phyloP scores from a whole-genome alignment of 2,888 invertebrate species.

The Idaea aversata region DNA sequence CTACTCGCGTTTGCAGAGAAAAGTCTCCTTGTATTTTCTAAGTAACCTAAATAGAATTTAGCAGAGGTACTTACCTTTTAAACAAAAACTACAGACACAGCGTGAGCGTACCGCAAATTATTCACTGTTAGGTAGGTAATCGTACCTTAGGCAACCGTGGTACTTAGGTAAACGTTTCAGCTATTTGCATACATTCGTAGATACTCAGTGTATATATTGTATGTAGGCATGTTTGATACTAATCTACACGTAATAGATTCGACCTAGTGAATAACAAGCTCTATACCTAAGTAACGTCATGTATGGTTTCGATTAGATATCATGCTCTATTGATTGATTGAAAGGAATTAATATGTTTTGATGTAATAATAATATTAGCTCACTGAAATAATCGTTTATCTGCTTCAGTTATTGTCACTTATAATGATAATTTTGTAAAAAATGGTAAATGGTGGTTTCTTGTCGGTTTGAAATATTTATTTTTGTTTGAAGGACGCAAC shows the following conservation, averaged over 20 bases:
- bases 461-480: neutral
- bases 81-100: neutral
- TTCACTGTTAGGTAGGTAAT: constrained; percentile 2
- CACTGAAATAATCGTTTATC: no score
- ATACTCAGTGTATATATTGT: constrained; percentile 16
- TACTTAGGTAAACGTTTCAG: constrained; percentile 29
- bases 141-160: constrained; percentile 21
- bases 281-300: neutral
- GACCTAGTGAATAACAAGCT: constrained; percentile 15
- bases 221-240: constrained; percentile 6
- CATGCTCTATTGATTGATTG: no score
- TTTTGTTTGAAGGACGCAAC: no score
- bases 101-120: constrained; percentile 3
- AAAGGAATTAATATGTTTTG: no score
- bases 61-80: neutral
- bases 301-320: no score
- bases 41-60: neutral
- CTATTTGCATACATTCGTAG: constrained; percentile 45
- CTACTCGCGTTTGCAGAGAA: neutral
- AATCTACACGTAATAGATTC: constrained; percentile 24
- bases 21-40: neutral
- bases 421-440: neutral
- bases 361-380: no score
- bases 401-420: no score
- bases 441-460: neutral